Evolutionary conservation across 2,797 vertebrate species (phyloP).

Genomic region (Ibycter americanus): DNA sequence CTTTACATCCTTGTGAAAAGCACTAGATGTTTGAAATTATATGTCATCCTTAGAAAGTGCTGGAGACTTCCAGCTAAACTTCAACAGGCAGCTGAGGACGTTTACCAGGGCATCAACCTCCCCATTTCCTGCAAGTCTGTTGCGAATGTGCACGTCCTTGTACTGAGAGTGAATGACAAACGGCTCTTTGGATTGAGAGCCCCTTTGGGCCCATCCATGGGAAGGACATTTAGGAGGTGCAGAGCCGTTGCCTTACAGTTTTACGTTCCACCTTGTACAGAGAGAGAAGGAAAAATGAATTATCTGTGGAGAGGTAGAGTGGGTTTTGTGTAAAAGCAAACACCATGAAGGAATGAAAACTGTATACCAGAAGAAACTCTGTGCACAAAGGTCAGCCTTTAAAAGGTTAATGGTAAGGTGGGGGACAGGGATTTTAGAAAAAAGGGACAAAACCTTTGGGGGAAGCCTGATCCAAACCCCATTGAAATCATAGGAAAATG

Average conservation of each 20-base stretch:
- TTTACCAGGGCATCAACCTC: background rate
- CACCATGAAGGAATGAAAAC: background rate
- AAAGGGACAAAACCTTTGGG: background rate
- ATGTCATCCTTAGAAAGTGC: background rate
- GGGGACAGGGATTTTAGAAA: background rate
- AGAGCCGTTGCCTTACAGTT: background rate
- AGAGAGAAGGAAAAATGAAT: background rate
- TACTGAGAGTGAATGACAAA: background rate
- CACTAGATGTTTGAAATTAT: background rate
- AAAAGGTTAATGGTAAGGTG: background rate
- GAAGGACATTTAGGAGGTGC: background rate
- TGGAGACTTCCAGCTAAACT: background rate
- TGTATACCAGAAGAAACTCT: background rate
- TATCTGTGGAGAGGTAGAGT: background rate
- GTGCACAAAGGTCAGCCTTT: background rate
- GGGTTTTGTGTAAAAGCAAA: background rate
- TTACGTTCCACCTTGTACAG: background rate
- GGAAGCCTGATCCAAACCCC: background rate
- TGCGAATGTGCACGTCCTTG: background rate
- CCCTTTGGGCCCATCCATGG: background rate
- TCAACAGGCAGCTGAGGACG: background rate
- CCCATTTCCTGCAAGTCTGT: rapidly evolving
- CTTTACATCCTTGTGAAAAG: constrained; percentile 23
- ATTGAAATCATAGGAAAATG: background rate
- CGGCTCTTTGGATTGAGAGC: background rate